These are phyloP conservation scores for Echinometra lucunter DNA, from an alignment of 53 echinoderm and acorn worm species.

Conservation along the genomic window DNA sequence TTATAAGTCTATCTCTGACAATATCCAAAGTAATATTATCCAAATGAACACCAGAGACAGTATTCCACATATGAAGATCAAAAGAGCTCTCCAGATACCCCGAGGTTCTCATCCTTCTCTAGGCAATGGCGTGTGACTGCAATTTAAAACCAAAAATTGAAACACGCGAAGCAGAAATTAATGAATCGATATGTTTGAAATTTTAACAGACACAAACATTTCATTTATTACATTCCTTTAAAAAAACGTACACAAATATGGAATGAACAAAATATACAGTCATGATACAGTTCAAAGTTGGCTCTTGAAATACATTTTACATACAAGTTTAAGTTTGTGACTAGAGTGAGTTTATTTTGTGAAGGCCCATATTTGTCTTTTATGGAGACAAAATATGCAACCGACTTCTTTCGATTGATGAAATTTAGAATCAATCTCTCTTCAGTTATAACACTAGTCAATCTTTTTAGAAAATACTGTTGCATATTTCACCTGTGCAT, in stretches of 20 bases:
- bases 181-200: neutral
- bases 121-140: too few relatives aligned
- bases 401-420: too few relatives aligned
- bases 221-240: neutral
- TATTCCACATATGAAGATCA: neutral
- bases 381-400: too few relatives aligned
- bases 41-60: too few relatives aligned
- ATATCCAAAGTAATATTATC: too few relatives aligned
- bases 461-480: neutral
- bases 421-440: too few relatives aligned
- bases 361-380: too few relatives aligned
- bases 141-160: too few relatives aligned
- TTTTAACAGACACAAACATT: neutral
- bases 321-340: too few relatives aligned
- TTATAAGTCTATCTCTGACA: too few relatives aligned
- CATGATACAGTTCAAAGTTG: neutral
- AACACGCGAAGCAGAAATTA: neutral
- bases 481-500: too few relatives aligned
- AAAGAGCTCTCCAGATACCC: neutral
- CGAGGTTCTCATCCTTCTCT: neutral
- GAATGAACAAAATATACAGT: neutral
- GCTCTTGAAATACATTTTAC: neutral
- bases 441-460: neutral
- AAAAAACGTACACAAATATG: neutral
- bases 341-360: too few relatives aligned